A percentile compares a stretch with the other conserved stretches of the same genome.
Evolutionary conservation across 1,140 invertebrate species (phyloP).

Genomic region (Apis mellifera): DNA sequence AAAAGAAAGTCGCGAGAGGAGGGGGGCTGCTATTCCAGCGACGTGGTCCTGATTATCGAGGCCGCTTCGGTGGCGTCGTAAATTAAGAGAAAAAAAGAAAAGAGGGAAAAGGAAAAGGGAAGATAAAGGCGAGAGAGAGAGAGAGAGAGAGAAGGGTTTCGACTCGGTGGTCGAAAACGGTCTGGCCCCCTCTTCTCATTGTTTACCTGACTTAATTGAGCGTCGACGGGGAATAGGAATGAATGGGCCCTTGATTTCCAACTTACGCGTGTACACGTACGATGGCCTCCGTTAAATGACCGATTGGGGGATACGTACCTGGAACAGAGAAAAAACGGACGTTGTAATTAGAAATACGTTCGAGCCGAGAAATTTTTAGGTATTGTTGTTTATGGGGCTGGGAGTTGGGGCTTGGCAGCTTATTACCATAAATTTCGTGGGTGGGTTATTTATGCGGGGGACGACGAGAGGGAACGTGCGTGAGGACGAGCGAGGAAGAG

Average conservation of each 20-base stretch:
- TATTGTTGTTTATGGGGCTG: constrained; percentile 37
- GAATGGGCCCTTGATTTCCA: constrained; percentile 34
- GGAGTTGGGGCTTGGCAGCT: constrained; percentile 19
- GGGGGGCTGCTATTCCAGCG: constrained; percentile 21
- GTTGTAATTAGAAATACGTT: constrained; percentile 34
- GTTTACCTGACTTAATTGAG: constrained; percentile 57
- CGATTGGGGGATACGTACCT: constrained; percentile 70
- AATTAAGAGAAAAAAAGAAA: constrained; percentile 39
- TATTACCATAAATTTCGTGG: constrained; percentile 52
- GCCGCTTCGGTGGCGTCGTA: constrained; percentile 25
- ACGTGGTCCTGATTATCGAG: constrained; percentile 49
- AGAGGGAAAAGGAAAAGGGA: too few relatives aligned
- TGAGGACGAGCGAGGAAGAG: background rate
- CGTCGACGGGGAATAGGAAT: constrained; percentile 47
- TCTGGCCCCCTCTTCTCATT: background rate
- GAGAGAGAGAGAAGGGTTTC: background rate
- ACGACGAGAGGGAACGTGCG: background rate
- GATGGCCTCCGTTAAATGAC: constrained; percentile 30
- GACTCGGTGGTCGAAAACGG: constrained; percentile 11
- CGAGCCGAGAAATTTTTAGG: constrained; percentile 9
- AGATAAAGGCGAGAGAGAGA: background rate
- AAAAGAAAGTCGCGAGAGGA: constrained; percentile 40
- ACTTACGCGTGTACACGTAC: constrained; percentile 51
- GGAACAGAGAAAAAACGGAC: constrained; percentile 67
- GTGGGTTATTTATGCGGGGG: constrained; percentile 40